phyloP scores from a whole-genome alignment of 2,888 invertebrate species.

The Timandra comae region DNA sequence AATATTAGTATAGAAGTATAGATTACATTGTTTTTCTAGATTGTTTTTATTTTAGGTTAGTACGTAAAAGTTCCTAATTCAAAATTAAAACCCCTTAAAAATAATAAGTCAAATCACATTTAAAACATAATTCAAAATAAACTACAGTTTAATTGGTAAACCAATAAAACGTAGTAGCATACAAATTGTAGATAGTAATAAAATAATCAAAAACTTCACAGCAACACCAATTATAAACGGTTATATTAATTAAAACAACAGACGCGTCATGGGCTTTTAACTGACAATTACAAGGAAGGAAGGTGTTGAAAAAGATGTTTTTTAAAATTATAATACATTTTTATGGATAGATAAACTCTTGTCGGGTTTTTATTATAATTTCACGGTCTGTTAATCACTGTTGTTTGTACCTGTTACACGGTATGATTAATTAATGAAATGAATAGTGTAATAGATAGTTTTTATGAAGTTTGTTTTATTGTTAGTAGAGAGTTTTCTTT shows the following conservation, averaged over 20 bases:
- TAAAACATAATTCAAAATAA: conserved; percentile 5
- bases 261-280: conserved; percentile 36
- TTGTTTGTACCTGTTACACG: conserved; percentile 14
- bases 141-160: conserved; percentile 6
- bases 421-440: too few species aligned
- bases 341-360: conserved; percentile 32
- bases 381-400: conserved; percentile 45
- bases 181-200: conserved; percentile 3
- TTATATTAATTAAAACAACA: conserved; percentile 25
- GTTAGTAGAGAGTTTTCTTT: too few species aligned
- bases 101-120: too few species aligned
- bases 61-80: too few species aligned
- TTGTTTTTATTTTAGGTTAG: too few species aligned
- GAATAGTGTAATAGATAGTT: too few species aligned
- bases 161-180: background rate
- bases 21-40: too few species aligned
- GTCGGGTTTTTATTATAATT: conserved; percentile 52
- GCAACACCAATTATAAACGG: conserved; percentile 1
- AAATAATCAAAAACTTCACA: conserved; percentile 18
- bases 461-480: too few species aligned
- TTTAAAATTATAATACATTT: background rate
- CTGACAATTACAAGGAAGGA: conserved; percentile 29
- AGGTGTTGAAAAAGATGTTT: conserved; percentile 4
- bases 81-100: too few species aligned
- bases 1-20: too few species aligned